A percentile compares a stretch with the other conserved stretches of the same genome.
Evolutionary conservation across 2,888 invertebrate species (phyloP).

Genomic region (Linnaemya vulpina): DNA sequence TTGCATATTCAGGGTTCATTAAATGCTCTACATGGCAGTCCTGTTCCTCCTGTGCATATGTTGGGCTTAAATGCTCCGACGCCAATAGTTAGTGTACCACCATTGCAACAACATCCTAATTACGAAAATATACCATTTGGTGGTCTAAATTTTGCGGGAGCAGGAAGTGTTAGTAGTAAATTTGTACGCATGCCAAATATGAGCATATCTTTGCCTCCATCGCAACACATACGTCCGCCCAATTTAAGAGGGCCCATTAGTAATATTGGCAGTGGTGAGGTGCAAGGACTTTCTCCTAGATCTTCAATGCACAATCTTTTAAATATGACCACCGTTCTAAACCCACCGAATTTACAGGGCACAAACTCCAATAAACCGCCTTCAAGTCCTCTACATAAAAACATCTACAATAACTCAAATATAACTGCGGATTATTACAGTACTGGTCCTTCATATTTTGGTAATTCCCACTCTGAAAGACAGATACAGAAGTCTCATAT

Average conservation of each 20-base stretch:
- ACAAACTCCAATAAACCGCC: constrained; percentile 63
- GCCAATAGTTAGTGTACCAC: constrained; percentile 57
- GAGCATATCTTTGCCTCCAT: constrained; percentile 41
- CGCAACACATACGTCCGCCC: constrained; percentile 48
- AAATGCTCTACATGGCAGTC: constrained; percentile 58
- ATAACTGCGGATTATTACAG: constrained; percentile 58
- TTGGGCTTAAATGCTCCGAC: constrained; percentile 52
- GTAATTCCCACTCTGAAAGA: constrained; percentile 61
- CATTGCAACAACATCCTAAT: constrained; percentile 50
- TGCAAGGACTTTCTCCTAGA: constrained; percentile 64
- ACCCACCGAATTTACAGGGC: constrained; percentile 71
- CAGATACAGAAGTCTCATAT: constrained; percentile 48
- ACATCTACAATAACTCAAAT: constrained; percentile 56
- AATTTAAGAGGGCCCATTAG: constrained; percentile 63
- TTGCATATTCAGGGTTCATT: constrained; percentile 57
- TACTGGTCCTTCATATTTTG: constrained; percentile 62
- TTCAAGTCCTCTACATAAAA: constrained; percentile 65
- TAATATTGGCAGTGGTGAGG: constrained; percentile 47
- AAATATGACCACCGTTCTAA: constrained; percentile 70
- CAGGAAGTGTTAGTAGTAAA: constrained; percentile 41
- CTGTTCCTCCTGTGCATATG: constrained; percentile 56
- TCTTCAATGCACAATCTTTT: constrained; percentile 65
- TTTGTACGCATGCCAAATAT: constrained; percentile 62
- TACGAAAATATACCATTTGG: constrained; percentile 57
- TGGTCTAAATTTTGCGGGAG: constrained; percentile 46